A percentile compares a stretch with the other conserved stretches of the same genome.
These are phyloP conservation scores for Operophtera brumata DNA, from an alignment of 2,888 invertebrate genomes.

Conservation along the genomic window DNA sequence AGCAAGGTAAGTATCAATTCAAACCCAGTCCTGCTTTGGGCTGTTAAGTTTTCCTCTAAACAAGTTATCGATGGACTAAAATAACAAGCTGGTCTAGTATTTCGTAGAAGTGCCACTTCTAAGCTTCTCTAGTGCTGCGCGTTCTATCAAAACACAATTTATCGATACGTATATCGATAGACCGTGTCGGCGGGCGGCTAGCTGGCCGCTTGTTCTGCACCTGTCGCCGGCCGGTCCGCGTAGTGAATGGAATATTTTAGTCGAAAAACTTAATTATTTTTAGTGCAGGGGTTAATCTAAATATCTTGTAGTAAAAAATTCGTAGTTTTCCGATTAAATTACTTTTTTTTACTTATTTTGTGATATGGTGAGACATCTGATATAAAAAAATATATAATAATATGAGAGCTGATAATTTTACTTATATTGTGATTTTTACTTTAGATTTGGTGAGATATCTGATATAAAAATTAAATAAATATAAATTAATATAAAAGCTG, in stretches of 20 bases:
- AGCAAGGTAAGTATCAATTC: not conserved
- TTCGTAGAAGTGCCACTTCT: conserved; percentile 36
- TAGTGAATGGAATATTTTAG: conserved; percentile 43
- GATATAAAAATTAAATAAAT: not conserved
- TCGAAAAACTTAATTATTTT: conserved; percentile 39
- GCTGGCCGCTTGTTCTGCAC: conserved; percentile 54
- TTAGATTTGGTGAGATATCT: too few species aligned
- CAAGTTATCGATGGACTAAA: conserved; percentile 1
- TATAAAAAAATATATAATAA: too few species aligned
- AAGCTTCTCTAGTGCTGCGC: conserved; percentile 38
- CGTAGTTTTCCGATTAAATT: too few species aligned
- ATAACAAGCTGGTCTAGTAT: not conserved
- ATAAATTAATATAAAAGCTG: not conserved
- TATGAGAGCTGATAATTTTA: too few species aligned
- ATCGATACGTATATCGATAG: conserved; percentile 59
- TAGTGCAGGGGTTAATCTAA: not conserved
- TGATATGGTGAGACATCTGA: too few species aligned
- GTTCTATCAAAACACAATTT: conserved; percentile 62
- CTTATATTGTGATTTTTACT: too few species aligned
- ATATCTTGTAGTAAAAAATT: not conserved
- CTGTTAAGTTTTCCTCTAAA: not conserved
- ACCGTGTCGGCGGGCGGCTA: conserved; percentile 44
- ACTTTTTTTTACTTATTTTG: too few species aligned
- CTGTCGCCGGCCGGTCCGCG: conserved; percentile 55
- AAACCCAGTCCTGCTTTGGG: not conserved